Evolutionary conservation across 2,113 vertebrate genomes (phyloP), one percentile per base, ranked within the genome.

Genomic region (Psettodes erumei): DNA sequence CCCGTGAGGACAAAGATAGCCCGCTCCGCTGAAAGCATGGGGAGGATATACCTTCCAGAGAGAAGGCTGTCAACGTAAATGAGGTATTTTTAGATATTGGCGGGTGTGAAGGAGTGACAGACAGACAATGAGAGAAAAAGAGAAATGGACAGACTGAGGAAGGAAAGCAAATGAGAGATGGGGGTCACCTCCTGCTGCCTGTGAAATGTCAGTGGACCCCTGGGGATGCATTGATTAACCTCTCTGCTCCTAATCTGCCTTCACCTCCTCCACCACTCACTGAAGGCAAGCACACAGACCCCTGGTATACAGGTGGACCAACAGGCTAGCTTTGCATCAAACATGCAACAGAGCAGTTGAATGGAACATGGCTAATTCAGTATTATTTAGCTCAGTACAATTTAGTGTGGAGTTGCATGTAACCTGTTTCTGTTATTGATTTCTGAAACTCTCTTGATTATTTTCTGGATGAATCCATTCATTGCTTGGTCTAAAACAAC

Each of bases 201-300:
- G 79, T 70, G 66, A 91, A 93, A 93, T 92, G 91, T 88, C 91
- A 93, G 62, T 80, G 87, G 84, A 90, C 66, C 88, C 85, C 88
- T 51, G 64, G 86, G 83, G 88, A 89, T 86, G 85, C 89, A 92
- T 94, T 92, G 91, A 93, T 92, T 93, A 92, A 88, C 88, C 86
- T 91, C 86, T 86, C 61, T 64, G 43, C 82, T 81, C 71, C 75
- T 87, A 82, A 86, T 85, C 86, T 75, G 70, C 71, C 63, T 81
- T 82, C 82, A 75, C 75, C 79, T 69, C 73, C 85, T 85, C 62
- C 75, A 75, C 28, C 73, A 58, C 62, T 45, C 69, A 71, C 51
- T 59, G 71, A 71, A 68, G 19, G 45, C 65, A 80, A 73, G 56
- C 48, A 78, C 74, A 78, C 78, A 79, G 50, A 67, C 53, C 27